phyloP scores from a whole-genome alignment of 2,797 vertebrate genomes.

The Notolabrus celidotus region DNA sequence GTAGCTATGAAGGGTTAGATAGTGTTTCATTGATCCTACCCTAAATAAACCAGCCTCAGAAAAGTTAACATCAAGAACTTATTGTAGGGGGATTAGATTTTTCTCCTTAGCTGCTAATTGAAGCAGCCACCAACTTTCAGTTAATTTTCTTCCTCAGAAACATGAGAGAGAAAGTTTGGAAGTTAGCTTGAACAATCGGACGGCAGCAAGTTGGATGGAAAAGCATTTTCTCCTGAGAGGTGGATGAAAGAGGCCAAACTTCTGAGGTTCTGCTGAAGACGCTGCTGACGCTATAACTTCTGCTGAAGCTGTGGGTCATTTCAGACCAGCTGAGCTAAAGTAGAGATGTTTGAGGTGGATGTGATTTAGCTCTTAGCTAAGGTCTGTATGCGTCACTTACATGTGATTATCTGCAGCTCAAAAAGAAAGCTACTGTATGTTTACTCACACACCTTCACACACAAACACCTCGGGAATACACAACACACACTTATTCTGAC shows the following conservation, averaged over 20 bases:
- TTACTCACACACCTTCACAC: conserved; percentile 14
- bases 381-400: neutral
- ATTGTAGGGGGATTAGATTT: neutral
- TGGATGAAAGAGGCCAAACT: conserved; percentile 34
- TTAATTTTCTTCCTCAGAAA: neutral
- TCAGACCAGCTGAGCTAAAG: neutral
- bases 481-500: conserved; percentile 7
- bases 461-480: conserved; percentile 20
- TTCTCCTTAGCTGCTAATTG: neutral
- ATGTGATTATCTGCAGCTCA: neutral
- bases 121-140: neutral
- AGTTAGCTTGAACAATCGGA: conserved; percentile 2
- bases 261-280: conserved; percentile 21
- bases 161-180: neutral
- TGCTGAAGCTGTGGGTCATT: neutral
- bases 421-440: neutral
- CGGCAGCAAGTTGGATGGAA: conserved; percentile 3
- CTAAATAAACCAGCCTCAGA: no score
- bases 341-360: neutral
- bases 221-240: conserved; percentile 20
- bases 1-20: no score
- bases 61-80: neutral
- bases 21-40: no score
- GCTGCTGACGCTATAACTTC: conserved; percentile 2
- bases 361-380: neutral